These are phyloP conservation scores for Habrosyne pyritoides DNA, from an alignment of 2,888 invertebrate species.

Conservation along the genomic window DNA sequence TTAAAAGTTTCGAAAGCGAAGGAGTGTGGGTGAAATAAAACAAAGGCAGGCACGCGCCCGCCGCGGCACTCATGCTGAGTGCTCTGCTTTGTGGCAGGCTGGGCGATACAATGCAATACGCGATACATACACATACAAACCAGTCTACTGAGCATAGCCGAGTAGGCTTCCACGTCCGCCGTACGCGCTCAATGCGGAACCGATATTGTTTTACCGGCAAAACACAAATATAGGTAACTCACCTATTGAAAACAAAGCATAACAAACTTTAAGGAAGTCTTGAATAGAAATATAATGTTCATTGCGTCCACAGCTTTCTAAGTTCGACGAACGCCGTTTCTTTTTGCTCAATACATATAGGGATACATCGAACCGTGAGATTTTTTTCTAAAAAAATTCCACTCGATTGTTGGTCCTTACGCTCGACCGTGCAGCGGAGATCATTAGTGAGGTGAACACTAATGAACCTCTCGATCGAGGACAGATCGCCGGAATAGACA, in stretches of 20 bases:
- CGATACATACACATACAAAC: slow-evolving; percentile 36
- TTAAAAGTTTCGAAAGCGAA: slow-evolving; percentile 77
- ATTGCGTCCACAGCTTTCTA: background rate
- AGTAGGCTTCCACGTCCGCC: slow-evolving; percentile 36
- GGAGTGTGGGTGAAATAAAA: slow-evolving; percentile 80
- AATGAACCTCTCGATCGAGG: slow-evolving; percentile 71
- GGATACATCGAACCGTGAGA: slow-evolving; percentile 28
- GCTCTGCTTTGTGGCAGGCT: slow-evolving; percentile 78
- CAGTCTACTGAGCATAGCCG: slow-evolving; percentile 37
- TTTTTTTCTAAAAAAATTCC: slow-evolving; percentile 36
- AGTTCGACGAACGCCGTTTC: background rate
- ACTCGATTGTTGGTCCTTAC: slow-evolving; percentile 36
- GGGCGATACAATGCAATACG: slow-evolving; percentile 73
- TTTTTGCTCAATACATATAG: too few relatives aligned
- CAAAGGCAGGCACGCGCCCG: slow-evolving; percentile 77
- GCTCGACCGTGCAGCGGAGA: slow-evolving; percentile 40
- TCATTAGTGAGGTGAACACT: slow-evolving; percentile 75
- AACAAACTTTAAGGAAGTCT: background rate
- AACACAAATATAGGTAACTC: slow-evolving; percentile 8
- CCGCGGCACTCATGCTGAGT: slow-evolving; percentile 78
- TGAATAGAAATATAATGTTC: background rate
- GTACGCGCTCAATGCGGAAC: slow-evolving; percentile 35
- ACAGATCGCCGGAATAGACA: slow-evolving; percentile 55
- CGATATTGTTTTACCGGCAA: slow-evolving; percentile 45
- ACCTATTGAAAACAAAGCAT: background rate